phyloP scores from a whole-genome alignment of 2,797 vertebrate species.

The Erpetoichthys calabaricus region DNA sequence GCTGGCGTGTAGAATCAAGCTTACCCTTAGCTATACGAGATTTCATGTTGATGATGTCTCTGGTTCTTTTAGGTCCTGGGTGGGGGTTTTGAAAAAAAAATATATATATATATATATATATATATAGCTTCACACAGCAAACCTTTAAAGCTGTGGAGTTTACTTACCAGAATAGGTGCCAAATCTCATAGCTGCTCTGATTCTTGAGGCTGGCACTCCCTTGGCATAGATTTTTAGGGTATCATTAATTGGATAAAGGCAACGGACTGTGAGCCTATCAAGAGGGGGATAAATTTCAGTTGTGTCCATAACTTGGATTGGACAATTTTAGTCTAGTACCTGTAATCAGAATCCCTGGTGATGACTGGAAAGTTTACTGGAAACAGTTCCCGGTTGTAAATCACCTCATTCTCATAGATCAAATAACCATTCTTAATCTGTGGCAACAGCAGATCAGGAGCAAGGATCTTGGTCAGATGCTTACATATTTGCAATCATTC shows the following conservation, averaged over 20 bases:
- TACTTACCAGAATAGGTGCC: too few species aligned
- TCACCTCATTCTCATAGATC: constrained; percentile 55
- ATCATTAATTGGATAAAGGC: constrained; percentile 41
- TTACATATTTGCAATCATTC: too few species aligned
- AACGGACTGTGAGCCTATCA: constrained; percentile 44
- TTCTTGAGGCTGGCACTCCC: too few species aligned
- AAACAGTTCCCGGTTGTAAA: constrained; percentile 38
- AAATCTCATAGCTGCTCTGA: too few species aligned
- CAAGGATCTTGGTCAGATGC: too few species aligned
- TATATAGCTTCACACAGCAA: too few species aligned
- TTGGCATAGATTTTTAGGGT: constrained; percentile 16
- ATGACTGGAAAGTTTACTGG: constrained; percentile 26
- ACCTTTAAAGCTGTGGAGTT: too few species aligned
- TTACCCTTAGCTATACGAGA: background rate
- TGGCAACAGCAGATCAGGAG: background rate
- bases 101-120: too few species aligned
- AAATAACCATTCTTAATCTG: constrained; percentile 42
- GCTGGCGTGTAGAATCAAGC: too few species aligned
- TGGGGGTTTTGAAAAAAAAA: constrained; percentile 18
- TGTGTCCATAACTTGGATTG: background rate
- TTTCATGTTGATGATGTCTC: background rate
- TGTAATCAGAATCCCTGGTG: constrained; percentile 49
- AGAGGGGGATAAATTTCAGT: background rate
- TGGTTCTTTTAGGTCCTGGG: background rate
- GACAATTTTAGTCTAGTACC: constrained; percentile 22